These are phyloP conservation scores for Pampus argenteus DNA, from an alignment of 2,797 vertebrate genomes.

Conservation along the genomic window DNA sequence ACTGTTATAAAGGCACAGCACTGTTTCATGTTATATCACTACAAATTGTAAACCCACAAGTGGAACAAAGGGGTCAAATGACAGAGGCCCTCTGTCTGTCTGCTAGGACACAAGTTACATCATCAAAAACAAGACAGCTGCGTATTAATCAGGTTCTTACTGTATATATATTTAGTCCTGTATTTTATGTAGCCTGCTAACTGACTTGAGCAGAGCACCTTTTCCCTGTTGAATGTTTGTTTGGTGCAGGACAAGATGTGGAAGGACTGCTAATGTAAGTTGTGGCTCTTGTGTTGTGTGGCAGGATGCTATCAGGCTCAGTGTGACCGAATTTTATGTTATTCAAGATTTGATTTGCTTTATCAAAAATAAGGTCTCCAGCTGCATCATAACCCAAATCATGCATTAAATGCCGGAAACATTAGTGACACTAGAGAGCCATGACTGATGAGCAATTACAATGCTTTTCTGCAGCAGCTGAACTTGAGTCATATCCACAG, in stretches of 20 bases:
- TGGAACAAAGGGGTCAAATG: not conserved
- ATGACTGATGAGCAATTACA: not conserved
- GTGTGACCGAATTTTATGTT: too few relatives aligned
- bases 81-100: conserved; percentile 1
- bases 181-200: not conserved
- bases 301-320: too few relatives aligned
- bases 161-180: not conserved
- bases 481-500: not conserved
- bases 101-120: not conserved
- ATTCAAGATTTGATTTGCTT: too few relatives aligned
- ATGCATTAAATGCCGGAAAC: too few relatives aligned
- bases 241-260: too few relatives aligned
- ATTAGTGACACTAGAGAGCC: not conserved
- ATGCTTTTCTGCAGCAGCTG: conserved; percentile 2
- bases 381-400: not conserved
- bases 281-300: too few relatives aligned
- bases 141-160: not conserved
- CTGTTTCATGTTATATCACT: not conserved
- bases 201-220: too few relatives aligned
- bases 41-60: conserved; percentile 19
- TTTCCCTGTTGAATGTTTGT: too few relatives aligned
- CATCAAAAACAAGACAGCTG: not conserved
- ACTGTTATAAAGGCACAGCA: not conserved
- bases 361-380: too few relatives aligned
- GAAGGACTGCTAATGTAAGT: too few relatives aligned